Conservation (phyloP, 2,797 vertebrate species). For the Sebastes jordani region DNA sequence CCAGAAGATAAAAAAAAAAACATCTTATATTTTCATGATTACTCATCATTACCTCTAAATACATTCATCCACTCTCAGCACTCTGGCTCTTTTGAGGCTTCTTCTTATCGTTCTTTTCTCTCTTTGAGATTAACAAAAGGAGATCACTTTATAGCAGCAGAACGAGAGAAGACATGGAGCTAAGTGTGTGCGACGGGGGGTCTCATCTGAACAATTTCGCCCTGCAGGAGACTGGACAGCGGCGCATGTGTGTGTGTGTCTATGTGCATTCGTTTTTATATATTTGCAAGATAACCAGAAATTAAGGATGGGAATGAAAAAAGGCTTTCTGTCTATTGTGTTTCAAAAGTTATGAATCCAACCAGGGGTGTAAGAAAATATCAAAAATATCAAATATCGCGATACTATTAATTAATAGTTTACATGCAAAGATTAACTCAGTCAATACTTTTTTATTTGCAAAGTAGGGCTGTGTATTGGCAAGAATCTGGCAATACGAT, state of each 20-base stretch:
- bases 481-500: too few relatives aligned
- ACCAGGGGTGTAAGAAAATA: too few relatives aligned
- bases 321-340: neutral
- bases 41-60: slow-evolving; percentile 25
- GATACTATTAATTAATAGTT: too few relatives aligned
- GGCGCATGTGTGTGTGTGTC: slow-evolving; percentile 16
- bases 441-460: too few relatives aligned
- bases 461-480: too few relatives aligned
- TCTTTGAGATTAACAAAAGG: slow-evolving; percentile 26
- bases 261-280: neutral
- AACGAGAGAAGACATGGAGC: slow-evolving; percentile 63
- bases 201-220: slow-evolving; percentile 63
- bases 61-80: neutral
- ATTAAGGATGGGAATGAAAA: neutral
- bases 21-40: neutral
- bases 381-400: too few relatives aligned
- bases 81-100: neutral
- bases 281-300: neutral
- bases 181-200: slow-evolving; percentile 53
- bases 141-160: slow-evolving; percentile 24
- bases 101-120: slow-evolving; percentile 16
- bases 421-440: too few relatives aligned
- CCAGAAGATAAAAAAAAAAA: neutral
- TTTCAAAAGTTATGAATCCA: neutral
- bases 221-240: slow-evolving; percentile 32